A percentile compares a stretch with the other conserved stretches of the same genome.
Conservation (phyloP, 2,113 vertebrate species). For the Cyprinodon brontotheroides region DNA sequence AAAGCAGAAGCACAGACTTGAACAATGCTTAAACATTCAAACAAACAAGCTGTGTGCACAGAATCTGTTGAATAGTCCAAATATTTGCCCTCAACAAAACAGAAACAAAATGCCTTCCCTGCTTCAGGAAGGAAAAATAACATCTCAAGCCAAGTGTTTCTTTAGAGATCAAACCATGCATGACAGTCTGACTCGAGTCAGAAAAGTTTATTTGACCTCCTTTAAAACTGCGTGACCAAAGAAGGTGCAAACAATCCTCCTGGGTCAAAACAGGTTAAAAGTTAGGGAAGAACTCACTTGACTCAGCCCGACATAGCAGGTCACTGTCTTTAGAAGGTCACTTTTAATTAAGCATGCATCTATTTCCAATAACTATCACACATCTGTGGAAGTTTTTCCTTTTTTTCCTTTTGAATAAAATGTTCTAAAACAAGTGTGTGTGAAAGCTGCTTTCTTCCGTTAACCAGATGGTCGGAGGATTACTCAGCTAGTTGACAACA, state of each 20-base stretch:
- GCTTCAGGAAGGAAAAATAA: conserved; percentile 53
- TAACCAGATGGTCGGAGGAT: conserved; percentile 45
- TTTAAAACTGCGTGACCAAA: conserved; percentile 8
- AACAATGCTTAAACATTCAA: no score
- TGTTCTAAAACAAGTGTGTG: conserved; percentile 12
- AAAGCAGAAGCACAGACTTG: no score
- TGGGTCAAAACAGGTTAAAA: conserved; percentile 19
- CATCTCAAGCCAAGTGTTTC: conserved; percentile 32
- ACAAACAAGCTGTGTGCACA: no score
- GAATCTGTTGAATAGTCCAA: no score
- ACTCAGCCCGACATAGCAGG: neutral
- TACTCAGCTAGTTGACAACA: conserved; percentile 43
- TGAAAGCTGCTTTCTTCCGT: conserved; percentile 20
- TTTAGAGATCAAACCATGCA: conserved; percentile 52
- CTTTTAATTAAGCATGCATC: neutral
- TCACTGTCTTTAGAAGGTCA: neutral
- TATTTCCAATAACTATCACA: conserved; percentile 15
- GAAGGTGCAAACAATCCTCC: conserved; percentile 29
- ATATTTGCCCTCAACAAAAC: conserved; percentile 14
- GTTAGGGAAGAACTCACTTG: conserved; percentile 1
- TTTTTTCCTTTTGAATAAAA: conserved; percentile 10
- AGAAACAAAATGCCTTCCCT: conserved; percentile 47
- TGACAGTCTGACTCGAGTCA: conserved; percentile 45
- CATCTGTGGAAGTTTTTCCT: neutral
- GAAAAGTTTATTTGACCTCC: conserved; percentile 37